A percentile compares a stretch with the other conserved stretches of the same genome.
These are phyloP conservation scores for Parambassis ranga DNA, from an alignment of 2,797 vertebrate species.

Conservation along the genomic window DNA sequence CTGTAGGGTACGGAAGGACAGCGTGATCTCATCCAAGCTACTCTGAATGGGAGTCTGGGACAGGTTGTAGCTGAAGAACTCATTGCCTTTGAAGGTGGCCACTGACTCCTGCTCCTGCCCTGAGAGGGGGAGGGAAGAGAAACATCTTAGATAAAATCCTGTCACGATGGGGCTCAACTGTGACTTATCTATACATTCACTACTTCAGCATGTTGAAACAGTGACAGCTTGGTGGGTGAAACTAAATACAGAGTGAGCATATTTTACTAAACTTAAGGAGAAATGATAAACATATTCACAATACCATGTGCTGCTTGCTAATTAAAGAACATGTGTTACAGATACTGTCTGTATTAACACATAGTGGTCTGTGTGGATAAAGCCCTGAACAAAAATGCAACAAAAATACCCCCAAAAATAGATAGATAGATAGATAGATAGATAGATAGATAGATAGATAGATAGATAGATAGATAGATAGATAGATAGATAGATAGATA, in stretches of 20 bases:
- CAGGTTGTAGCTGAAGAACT: slow-evolving; percentile 98
- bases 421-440: neutral
- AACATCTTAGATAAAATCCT: slow-evolving; percentile 32
- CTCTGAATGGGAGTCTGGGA: slow-evolving; percentile 96
- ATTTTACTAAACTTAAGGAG: neutral
- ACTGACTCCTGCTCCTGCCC: slow-evolving; percentile 92
- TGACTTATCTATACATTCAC: slow-evolving; percentile 1
- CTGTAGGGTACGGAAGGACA: slow-evolving; percentile 93
- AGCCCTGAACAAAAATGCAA: too few relatives aligned
- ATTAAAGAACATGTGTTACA: too few relatives aligned
- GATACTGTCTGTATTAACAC: too few relatives aligned
- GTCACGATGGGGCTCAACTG: neutral
- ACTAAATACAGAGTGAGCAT: neutral
- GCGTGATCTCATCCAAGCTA: slow-evolving; percentile 94
- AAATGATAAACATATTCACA: too few relatives aligned
- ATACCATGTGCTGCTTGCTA: too few relatives aligned
- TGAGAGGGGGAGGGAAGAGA: slow-evolving; percentile 60
- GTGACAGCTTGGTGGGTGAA: neutral
- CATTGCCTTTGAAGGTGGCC: slow-evolving; percentile 93
- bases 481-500: neutral
- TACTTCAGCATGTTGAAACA: neutral
- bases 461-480: neutral
- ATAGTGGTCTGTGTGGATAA: too few relatives aligned
- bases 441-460: slow-evolving; percentile 2
- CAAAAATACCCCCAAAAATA: too few relatives aligned